A percentile compares a stretch with the other conserved stretches of the same genome.
Conservation (phyloP, 2,113 vertebrate genomes). For the Osmerus mordax region DNA sequence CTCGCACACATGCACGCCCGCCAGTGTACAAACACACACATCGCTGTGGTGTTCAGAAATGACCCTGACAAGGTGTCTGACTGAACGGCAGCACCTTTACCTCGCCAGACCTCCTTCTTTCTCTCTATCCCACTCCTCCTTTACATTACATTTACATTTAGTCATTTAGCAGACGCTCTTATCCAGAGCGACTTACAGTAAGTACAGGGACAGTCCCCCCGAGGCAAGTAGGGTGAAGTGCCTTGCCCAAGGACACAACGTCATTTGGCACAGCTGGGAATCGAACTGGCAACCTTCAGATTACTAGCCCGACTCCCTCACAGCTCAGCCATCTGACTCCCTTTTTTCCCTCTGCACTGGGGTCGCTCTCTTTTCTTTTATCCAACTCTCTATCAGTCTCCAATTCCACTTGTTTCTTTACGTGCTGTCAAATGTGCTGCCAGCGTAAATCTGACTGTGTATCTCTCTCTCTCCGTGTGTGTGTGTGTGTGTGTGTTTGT, state of each 20-base stretch:
- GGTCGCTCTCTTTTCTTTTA: not conserved
- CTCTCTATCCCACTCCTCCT: not conserved
- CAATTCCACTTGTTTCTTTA: not conserved
- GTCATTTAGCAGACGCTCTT: too few species aligned
- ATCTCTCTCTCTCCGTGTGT: not conserved
- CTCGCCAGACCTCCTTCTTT: not conserved
- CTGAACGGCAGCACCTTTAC: not conserved
- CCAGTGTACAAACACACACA: not conserved
- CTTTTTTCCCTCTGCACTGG: not conserved
- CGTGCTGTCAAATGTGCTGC: not conserved
- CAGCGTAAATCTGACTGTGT: not conserved
- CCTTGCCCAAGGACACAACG: too few species aligned
- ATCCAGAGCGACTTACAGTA: too few species aligned
- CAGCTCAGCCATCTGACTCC: too few species aligned
- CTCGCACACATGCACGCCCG: not conserved
- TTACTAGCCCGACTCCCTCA: too few species aligned
- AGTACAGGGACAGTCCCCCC: too few species aligned
- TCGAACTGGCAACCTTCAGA: too few species aligned
- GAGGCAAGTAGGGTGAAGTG: too few species aligned
- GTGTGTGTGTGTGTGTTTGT: conserved; percentile 27
- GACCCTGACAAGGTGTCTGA: too few species aligned
- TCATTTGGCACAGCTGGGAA: too few species aligned
- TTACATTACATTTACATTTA: too few species aligned
- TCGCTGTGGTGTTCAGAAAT: too few species aligned
- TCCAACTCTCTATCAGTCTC: not conserved